Evolutionary conservation across 2,113 vertebrate species (phyloP).

Genomic region (Lota lota): DNA sequence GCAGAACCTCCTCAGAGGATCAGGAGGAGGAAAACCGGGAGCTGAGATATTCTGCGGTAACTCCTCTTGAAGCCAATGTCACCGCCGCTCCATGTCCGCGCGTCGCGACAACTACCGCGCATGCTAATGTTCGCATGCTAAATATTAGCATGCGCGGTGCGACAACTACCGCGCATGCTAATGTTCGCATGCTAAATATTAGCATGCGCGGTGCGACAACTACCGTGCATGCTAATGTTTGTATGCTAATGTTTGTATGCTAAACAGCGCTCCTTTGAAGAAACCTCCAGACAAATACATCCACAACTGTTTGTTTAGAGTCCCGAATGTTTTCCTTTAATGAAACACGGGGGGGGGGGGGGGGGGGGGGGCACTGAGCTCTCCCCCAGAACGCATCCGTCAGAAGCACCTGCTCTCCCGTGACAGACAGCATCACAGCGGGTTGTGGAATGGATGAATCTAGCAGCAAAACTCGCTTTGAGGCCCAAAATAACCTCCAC

Average conservation of each 20-base stretch:
- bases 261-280: constrained; percentile 32
- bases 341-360: constrained; percentile 43
- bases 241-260: constrained; percentile 29
- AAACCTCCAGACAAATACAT: constrained; percentile 38
- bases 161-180: constrained; percentile 36
- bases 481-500: too few species aligned
- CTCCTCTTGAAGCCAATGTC: constrained; percentile 57
- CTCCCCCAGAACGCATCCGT: too few species aligned
- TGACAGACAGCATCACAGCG: too few species aligned
- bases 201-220: constrained; percentile 25
- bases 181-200: constrained; percentile 20
- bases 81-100: constrained; percentile 24
- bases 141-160: constrained; percentile 40
- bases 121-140: constrained; percentile 42
- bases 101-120: constrained; percentile 35
- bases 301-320: constrained; percentile 48
- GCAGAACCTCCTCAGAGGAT: constrained; percentile 27
- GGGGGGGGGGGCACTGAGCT: constrained; percentile 17
- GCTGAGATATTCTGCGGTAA: constrained; percentile 56
- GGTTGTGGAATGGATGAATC: too few species aligned
- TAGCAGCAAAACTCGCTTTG: too few species aligned
- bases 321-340: constrained; percentile 50
- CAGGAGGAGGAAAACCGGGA: constrained; percentile 28
- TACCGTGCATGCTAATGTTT: constrained; percentile 47
- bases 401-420: too few species aligned